phyloP scores from a whole-genome alignment of 2,888 invertebrate species.

The Metallyticus violacea region DNA sequence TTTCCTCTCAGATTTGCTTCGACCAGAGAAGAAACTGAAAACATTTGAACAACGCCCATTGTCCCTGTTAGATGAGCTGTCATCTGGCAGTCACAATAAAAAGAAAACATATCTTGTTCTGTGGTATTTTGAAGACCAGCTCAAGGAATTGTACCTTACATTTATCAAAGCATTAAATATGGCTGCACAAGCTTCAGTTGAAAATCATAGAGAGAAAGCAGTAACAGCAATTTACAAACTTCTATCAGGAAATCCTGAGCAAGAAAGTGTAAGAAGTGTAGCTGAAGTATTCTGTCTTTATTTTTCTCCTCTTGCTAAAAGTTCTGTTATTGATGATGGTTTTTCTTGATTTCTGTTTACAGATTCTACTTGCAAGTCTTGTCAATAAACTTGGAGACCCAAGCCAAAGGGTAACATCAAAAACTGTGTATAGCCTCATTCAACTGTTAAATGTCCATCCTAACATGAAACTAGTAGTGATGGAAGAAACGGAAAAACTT shows the following conservation, averaged over 20 bases:
- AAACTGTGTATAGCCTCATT: constrained; percentile 80
- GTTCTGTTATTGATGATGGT: neutral
- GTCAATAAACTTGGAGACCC: constrained; percentile 98
- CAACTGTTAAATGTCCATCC: constrained; percentile 82
- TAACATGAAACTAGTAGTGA: constrained; percentile 86
- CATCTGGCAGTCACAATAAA: constrained; percentile 61
- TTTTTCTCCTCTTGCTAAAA: neutral
- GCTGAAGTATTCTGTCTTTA: neutral
- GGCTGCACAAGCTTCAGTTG: constrained; percentile 75
- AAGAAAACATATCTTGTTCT: constrained; percentile 63
- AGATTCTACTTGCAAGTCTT: constrained; percentile 73
- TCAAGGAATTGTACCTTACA: constrained; percentile 64
- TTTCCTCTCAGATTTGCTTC: constrained; percentile 67
- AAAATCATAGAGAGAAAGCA: constrained; percentile 77
- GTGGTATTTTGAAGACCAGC: constrained; percentile 88
- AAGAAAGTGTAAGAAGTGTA: constrained; percentile 73
- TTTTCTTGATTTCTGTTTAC: constrained; percentile 32
- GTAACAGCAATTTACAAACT: constrained; percentile 71
- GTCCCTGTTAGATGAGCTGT: constrained; percentile 54
- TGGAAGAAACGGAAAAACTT: constrained; percentile 85
- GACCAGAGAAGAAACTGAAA: constrained; percentile 62
- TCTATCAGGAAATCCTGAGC: constrained; percentile 75
- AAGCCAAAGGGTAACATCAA: constrained; percentile 79
- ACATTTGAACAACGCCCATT: constrained; percentile 65
- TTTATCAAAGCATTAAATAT: constrained; percentile 71